A percentile compares a stretch with the other conserved stretches of the same genome.
These are phyloP conservation scores for Clunio marinus DNA, from an alignment of 2,888 invertebrate species.

Conservation along the genomic window DNA sequence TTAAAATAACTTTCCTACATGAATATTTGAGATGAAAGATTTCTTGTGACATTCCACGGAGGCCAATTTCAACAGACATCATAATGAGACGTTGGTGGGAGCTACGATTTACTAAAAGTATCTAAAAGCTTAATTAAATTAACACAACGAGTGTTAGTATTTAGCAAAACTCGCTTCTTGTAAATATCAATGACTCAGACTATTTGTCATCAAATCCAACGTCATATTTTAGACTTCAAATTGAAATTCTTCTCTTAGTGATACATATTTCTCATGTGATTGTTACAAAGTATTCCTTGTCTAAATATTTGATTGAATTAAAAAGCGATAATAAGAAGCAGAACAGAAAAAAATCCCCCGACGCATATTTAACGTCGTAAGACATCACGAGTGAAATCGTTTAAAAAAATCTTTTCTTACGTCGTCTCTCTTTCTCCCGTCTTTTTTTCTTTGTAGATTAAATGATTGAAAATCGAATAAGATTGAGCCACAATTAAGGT, in stretches of 20 bases:
- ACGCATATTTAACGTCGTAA: background rate
- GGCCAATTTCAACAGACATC: no score
- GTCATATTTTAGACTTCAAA: background rate
- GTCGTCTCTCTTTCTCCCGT: no score
- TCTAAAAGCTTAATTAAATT: no score
- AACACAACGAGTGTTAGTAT: no score
- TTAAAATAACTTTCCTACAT: background rate
- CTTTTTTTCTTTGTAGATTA: no score
- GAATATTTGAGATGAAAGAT: background rate
- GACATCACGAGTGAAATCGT: slow-evolving; percentile 18
- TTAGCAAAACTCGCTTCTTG: no score
- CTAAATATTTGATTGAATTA: slow-evolving; percentile 1
- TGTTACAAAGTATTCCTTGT: background rate
- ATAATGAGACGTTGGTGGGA: no score
- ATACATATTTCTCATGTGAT: slow-evolving; percentile 5
- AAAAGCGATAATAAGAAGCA: background rate
- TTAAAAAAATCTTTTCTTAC: no score
- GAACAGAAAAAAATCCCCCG: background rate
- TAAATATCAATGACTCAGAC: no score
- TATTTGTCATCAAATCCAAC: slow-evolving; percentile 7
- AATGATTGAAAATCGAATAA: no score
- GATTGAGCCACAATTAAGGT: background rate
- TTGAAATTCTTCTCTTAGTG: background rate
- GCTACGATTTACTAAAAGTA: no score
- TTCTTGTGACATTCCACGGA: slow-evolving; percentile 5